Percentiles rank a stretch among this genome's conserved stretches.
phyloP scores from a whole-genome alignment of 2,113 vertebrate genomes.

The Anolis carolinensis region DNA sequence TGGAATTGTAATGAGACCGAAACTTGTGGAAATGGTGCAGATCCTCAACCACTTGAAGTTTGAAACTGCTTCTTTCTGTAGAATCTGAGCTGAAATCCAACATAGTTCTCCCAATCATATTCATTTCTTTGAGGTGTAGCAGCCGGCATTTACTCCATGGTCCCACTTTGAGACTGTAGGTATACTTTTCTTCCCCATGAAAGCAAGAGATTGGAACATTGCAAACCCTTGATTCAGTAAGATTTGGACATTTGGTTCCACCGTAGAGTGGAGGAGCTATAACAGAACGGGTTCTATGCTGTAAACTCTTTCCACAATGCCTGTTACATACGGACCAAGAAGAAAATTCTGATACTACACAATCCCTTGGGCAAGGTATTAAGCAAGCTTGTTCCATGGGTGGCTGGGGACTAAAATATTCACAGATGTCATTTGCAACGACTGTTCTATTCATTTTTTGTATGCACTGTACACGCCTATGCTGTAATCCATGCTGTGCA shows the following conservation, averaged over 20 bases:
- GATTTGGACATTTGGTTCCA: constrained; percentile 84
- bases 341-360: constrained; percentile 89
- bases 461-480: constrained; percentile 81
- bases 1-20: constrained; percentile 56
- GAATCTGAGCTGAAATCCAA: constrained; percentile 79
- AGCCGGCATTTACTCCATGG: constrained; percentile 86
- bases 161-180: constrained; percentile 90
- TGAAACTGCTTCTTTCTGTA: constrained; percentile 73
- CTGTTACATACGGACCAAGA: constrained; percentile 86
- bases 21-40: constrained; percentile 43
- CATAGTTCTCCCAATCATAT: constrained; percentile 75
- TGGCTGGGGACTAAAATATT: constrained; percentile 86
- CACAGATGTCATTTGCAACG: constrained; percentile 85
- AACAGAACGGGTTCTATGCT: constrained; percentile 83
- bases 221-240: constrained; percentile 87
- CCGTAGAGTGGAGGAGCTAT: constrained; percentile 89
- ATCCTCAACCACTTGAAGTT: constrained; percentile 51
- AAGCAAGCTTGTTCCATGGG: constrained; percentile 90
- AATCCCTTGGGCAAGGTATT: constrained; percentile 92
- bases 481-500: constrained; percentile 92
- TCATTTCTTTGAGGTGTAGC: constrained; percentile 76
- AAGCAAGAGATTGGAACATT: constrained; percentile 71
- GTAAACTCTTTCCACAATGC: constrained; percentile 78
- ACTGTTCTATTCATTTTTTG: constrained; percentile 84
- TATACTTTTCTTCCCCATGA: constrained; percentile 79